Base-by-base conservation (phyloP, 2,888 invertebrate species). In the Tachina grossa region DNA sequence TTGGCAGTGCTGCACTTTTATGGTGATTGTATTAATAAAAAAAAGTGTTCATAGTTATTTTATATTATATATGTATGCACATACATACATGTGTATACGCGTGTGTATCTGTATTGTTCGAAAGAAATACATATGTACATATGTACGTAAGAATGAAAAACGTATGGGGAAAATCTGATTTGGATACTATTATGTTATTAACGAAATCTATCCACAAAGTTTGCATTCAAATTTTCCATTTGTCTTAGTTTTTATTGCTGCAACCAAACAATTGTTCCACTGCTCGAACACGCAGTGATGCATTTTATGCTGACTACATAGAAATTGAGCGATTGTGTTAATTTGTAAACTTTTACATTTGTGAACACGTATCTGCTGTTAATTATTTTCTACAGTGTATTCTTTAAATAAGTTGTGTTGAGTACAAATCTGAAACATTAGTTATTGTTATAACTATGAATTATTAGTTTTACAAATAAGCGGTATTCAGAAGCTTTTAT, bases 251-350 rank as follows among this genome's bases (percentile, higher is more conserved):
- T 81, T 84, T 83, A 72, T 77, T 68, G 51, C 63, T 79, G 82
- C 57, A 83, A 49, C 63, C 51, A 41, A 72, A 43, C 51, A 57
- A 75, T 14, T 76, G 83, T 87, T 88, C 87, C 87, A 76, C 57
- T 79, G 84, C 78, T 51, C 86, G 86, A 75, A 84, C 88, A 88
- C 74, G 87, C 87, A 86, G 78, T 83, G 86, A 87, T 83, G 88
- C 87, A 87, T 88, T 86, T 79, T 71, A 72, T 75, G 59, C 43
- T 68, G 68, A 22, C 41, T 59, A 14, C 63, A 79, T 31, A 51
- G 49, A 77, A 63, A 53, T n/a, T 14, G 9, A 49, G 16, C 1
- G 39, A 57, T 14, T 45, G 41, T 69, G 55, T 39, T 79, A 59
- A 55, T 75, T 59, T 78, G 10, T 74, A 43, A 41, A 39, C 41